Evolutionary conservation across 2,797 vertebrate genomes (phyloP).

Genomic region (Micromesistius poutassou): DNA sequence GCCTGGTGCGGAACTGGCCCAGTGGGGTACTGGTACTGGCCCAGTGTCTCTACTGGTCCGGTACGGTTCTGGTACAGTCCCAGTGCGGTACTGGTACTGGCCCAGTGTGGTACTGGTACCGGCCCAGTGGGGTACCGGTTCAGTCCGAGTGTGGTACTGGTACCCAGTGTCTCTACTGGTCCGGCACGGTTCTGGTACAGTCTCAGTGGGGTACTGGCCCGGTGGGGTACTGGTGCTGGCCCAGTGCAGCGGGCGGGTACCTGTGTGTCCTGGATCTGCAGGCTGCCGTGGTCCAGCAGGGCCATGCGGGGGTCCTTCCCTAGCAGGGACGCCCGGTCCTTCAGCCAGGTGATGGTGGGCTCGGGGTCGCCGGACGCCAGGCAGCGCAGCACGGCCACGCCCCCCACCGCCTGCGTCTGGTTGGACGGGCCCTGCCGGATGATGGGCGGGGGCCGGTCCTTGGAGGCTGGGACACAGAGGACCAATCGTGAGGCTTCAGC

Average conservation of each 20-base stretch:
- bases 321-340: conserved; percentile 87
- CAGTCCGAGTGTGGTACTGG: no score
- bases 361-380: conserved; percentile 88
- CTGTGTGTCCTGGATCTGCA: conserved; percentile 86
- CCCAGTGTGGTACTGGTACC: no score
- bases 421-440: conserved; percentile 91
- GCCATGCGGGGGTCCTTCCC: conserved; percentile 84
- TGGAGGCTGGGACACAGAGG: conserved; percentile 74
- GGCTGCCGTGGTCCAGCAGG: conserved; percentile 85
- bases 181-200: no score
- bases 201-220: no score
- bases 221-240: no score
- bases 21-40: no score
- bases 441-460: conserved; percentile 92
- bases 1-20: no score
- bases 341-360: conserved; percentile 89
- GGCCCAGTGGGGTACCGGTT: no score
- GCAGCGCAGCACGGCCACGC: conserved; percentile 83
- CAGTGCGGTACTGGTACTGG: no score
- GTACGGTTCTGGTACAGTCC: no score
- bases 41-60: no score
- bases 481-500: neutral
- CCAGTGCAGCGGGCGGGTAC: conserved; percentile 64
- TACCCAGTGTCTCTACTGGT: no score
- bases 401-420: conserved; percentile 85